A percentile compares a stretch with the other conserved stretches of the same genome.
Evolutionary conservation across 1,140 invertebrate species (phyloP).

Genomic region (Drosophila littoralis): DNA sequence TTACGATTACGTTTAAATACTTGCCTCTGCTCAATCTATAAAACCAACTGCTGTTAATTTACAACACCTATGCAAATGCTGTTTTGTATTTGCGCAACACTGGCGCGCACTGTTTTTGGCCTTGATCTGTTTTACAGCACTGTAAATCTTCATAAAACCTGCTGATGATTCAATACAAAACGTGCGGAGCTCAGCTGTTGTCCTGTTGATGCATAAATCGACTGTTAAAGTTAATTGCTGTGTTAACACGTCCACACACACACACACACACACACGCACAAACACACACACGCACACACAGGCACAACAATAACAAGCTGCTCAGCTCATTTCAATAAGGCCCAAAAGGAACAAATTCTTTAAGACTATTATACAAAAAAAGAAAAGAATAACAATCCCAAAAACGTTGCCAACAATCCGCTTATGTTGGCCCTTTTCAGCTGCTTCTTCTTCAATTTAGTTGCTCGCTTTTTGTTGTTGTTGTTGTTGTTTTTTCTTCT

Average conservation of each 20-base stretch:
- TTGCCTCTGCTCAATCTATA: neutral
- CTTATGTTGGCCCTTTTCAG: conserved; percentile 45
- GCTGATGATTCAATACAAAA: conserved; percentile 7
- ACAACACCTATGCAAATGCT: conserved; percentile 12
- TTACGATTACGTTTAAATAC: neutral
- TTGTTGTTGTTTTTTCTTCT: conserved; percentile 43
- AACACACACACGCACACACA: neutral
- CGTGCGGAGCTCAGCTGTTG: conserved; percentile 4
- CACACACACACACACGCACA: conserved; percentile 12
- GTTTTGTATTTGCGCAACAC: neutral
- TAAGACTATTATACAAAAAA: conserved; percentile 73
- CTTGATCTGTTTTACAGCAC: conserved; percentile 7
- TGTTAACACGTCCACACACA: conserved; percentile 70
- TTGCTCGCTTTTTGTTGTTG: conserved; percentile 13
- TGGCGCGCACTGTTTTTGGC: conserved; percentile 2
- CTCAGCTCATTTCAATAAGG: conserved; percentile 73
- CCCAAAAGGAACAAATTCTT: conserved; percentile 61
- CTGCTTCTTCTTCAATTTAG: conserved; percentile 10
- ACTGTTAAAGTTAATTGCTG: conserved; percentile 76
- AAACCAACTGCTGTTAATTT: neutral
- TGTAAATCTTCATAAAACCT: conserved; percentile 23
- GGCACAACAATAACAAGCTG: conserved; percentile 14
- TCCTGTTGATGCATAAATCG: conserved; percentile 66
- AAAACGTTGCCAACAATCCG: conserved; percentile 57
- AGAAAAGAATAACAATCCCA: conserved; percentile 12